Evolutionary conservation across 2,888 invertebrate genomes (phyloP).

Genomic region (Melanotus villosus): DNA sequence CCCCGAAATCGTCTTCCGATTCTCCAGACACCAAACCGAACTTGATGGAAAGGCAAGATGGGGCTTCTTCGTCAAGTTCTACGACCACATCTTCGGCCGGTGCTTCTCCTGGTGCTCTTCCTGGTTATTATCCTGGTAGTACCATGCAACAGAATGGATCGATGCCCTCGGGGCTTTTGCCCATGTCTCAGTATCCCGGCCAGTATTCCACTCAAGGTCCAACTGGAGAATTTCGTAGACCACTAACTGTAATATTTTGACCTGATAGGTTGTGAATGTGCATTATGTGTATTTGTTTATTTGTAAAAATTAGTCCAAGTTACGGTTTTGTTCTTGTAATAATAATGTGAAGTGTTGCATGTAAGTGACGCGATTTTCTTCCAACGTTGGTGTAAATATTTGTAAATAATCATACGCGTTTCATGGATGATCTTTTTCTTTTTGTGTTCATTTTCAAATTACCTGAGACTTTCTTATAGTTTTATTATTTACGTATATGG

Average conservation of each 20-base stretch:
- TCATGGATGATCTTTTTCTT: slow-evolving; percentile 4
- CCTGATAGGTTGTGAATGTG: slow-evolving; percentile 73
- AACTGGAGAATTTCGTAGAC: slow-evolving; percentile 80
- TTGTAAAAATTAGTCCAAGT: slow-evolving; percentile 25
- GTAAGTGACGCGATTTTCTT: slow-evolving; percentile 13
- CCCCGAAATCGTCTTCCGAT: slow-evolving; percentile 71
- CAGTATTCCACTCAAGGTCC: slow-evolving; percentile 71
- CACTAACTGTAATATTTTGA: slow-evolving; percentile 87
- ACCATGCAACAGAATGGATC: slow-evolving; percentile 67
- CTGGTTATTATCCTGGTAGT: slow-evolving; percentile 73
- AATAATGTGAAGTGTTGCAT: not conserved
- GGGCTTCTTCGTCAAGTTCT: slow-evolving; percentile 71
- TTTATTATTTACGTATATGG: not conserved
- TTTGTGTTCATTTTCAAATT: slow-evolving; percentile 1
- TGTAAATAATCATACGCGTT: slow-evolving; percentile 34
- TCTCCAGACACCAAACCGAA: slow-evolving; percentile 68
- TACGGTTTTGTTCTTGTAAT: not conserved
- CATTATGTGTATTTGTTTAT: slow-evolving; percentile 44
- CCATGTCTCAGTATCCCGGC: slow-evolving; percentile 78
- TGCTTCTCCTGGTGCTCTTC: slow-evolving; percentile 73
- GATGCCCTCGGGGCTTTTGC: slow-evolving; percentile 68
- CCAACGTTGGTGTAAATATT: slow-evolving; percentile 25
- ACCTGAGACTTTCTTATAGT: too few relatives aligned
- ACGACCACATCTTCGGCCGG: slow-evolving; percentile 76
- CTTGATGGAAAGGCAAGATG: slow-evolving; percentile 63